Evolutionary conservation across 1,140 invertebrate genomes (phyloP).

Genomic region (Helicorthomorpha holstii): DNA sequence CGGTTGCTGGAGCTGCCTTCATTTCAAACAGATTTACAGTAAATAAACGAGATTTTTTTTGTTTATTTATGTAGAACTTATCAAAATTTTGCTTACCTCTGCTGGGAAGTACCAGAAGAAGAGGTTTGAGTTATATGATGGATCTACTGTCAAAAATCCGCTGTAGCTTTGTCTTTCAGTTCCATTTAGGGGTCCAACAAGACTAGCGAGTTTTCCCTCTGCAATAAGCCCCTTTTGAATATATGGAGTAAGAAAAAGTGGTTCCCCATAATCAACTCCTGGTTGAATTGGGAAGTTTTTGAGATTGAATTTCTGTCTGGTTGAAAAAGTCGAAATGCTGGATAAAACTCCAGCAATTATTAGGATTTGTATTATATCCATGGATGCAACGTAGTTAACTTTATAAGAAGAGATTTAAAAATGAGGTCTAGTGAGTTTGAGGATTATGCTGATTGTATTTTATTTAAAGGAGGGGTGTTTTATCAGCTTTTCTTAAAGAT

Average conservation of each 20-base stretch:
- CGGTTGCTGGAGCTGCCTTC: conserved; percentile 23
- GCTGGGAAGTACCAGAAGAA: conserved; percentile 84
- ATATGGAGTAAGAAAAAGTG: conserved; percentile 44
- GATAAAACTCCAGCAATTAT: too few species aligned
- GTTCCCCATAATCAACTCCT: conserved; percentile 37
- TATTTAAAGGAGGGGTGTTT: too few species aligned
- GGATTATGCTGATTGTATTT: too few species aligned
- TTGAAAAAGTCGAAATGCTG: too few species aligned
- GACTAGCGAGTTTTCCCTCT: conserved; percentile 20
- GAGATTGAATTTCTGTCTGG: too few species aligned
- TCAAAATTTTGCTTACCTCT: conserved; percentile 20
- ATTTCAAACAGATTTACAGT: not conserved
- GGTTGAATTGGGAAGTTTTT: too few species aligned
- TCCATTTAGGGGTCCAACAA: conserved; percentile 6
- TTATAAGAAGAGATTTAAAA: too few species aligned
- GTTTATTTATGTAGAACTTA: not conserved
- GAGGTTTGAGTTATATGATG: conserved; percentile 55
- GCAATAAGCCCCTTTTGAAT: conserved; percentile 39
- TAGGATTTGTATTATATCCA: too few species aligned
- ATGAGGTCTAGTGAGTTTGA: too few species aligned
- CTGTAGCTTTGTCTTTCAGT: conserved; percentile 35
- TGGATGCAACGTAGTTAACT: too few species aligned
- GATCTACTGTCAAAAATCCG: conserved; percentile 57
- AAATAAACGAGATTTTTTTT: not conserved
- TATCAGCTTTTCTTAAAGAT: too few species aligned